These are phyloP conservation scores for Cyanoderma ruficeps DNA, from an alignment of 2,113 vertebrate species.

Conservation along the genomic window DNA sequence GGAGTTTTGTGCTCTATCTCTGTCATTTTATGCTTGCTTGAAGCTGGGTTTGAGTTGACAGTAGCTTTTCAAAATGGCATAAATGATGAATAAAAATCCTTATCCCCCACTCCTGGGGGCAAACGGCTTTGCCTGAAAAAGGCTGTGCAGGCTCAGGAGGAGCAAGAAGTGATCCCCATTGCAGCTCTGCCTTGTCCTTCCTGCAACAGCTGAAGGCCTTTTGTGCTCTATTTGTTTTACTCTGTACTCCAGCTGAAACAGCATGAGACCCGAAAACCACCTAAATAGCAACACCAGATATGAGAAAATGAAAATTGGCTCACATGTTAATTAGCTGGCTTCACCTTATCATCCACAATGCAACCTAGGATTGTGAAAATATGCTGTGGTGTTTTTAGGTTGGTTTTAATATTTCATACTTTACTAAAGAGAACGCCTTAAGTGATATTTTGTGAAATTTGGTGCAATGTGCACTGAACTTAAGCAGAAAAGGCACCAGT, in stretches of 20 bases:
- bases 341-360: not conserved
- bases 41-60: not conserved
- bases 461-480: not conserved
- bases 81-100: constrained; percentile 29
- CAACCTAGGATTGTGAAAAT: not conserved
- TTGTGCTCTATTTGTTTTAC: not conserved
- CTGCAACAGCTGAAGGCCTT: not conserved
- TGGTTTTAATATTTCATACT: not conserved
- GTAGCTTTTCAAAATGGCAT: constrained; percentile 47
- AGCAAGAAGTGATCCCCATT: not conserved
- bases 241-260: not conserved
- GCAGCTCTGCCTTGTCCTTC: not conserved
- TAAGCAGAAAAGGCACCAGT: not conserved
- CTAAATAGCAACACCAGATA: not conserved
- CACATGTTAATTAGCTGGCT: not conserved
- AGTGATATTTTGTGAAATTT: not conserved
- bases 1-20: not conserved
- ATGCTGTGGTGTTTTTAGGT: not conserved
- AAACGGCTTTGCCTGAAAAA: not conserved
- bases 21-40: not conserved
- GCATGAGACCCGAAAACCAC: not conserved
- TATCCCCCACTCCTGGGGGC: not conserved
- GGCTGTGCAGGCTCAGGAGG: not conserved
- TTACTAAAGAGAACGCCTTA: not conserved
- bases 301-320: not conserved